A percentile compares a stretch with the other conserved stretches of the same genome.
phyloP scores from a whole-genome alignment of 64 coral and sea anemone genomes.

The Trachythela sp. region DNA sequence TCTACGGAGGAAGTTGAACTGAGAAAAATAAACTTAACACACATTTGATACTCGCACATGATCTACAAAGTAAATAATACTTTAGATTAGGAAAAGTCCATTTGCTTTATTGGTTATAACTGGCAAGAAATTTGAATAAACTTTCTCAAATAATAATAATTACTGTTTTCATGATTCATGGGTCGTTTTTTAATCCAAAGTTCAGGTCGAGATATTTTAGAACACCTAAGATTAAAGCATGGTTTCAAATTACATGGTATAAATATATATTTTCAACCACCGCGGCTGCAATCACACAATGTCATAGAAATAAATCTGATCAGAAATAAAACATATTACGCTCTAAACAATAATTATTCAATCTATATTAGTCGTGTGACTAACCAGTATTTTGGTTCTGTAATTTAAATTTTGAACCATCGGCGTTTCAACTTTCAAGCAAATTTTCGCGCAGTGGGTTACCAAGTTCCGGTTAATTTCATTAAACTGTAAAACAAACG shows the following conservation, averaged over 20 bases:
- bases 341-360: background rate
- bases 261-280: background rate
- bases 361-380: background rate
- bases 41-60: background rate
- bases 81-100: background rate
- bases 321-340: background rate
- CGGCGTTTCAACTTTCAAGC: background rate
- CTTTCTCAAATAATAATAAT: background rate
- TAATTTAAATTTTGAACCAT: background rate
- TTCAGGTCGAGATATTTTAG: background rate
- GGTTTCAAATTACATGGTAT: background rate
- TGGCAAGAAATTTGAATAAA: background rate
- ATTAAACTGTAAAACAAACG: constrained; percentile 30
- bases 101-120: background rate
- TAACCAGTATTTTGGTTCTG: background rate
- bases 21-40: constrained; percentile 19
- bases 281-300: background rate
- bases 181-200: background rate
- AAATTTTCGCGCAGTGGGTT: background rate
- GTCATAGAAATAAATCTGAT: background rate
- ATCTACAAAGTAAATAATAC: background rate
- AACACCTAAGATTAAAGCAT: background rate
- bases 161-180: background rate
- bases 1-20: constrained; percentile 10
- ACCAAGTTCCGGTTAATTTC: constrained; percentile 32